Conservation (phyloP, 2,888 invertebrate species). For the Dilophus febrilis region DNA sequence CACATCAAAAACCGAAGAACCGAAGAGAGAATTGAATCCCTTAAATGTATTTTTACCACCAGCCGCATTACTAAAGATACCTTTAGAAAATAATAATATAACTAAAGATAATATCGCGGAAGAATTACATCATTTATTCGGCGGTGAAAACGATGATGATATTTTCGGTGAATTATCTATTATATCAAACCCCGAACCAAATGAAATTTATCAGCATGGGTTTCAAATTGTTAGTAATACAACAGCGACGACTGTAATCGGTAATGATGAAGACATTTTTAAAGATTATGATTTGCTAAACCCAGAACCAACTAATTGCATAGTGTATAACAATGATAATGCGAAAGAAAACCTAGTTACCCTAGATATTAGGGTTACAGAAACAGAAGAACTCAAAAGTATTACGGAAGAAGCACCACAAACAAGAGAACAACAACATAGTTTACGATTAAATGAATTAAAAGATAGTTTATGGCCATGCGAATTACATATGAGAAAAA, state of each 20-base stretch:
- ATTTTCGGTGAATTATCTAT: conserved; percentile 21
- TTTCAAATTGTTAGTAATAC: conserved; percentile 10
- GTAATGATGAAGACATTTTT: no score
- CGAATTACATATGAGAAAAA: conserved; percentile 20
- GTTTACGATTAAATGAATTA: no score
- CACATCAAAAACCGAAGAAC: no score
- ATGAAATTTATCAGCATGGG: conserved; percentile 18
- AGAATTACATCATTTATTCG: conserved; percentile 21
- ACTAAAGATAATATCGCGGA: conserved; percentile 17
- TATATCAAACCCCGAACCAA: conserved; percentile 15
- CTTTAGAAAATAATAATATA: not conserved
- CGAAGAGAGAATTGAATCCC: no score
- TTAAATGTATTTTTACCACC: not conserved
- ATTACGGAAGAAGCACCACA: not conserved
- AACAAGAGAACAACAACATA: not conserved
- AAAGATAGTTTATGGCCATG: conserved; percentile 24
- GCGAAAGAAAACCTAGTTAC: no score
- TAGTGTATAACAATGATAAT: no score
- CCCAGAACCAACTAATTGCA: no score
- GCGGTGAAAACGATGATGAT: conserved; percentile 20
- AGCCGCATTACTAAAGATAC: not conserved
- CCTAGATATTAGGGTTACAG: no score
- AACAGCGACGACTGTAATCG: not conserved
- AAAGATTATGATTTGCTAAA: no score
- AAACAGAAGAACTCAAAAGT: not conserved